Base-by-base conservation (phyloP, 2,888 invertebrate species). In the Oxytorus armatus region DNA sequence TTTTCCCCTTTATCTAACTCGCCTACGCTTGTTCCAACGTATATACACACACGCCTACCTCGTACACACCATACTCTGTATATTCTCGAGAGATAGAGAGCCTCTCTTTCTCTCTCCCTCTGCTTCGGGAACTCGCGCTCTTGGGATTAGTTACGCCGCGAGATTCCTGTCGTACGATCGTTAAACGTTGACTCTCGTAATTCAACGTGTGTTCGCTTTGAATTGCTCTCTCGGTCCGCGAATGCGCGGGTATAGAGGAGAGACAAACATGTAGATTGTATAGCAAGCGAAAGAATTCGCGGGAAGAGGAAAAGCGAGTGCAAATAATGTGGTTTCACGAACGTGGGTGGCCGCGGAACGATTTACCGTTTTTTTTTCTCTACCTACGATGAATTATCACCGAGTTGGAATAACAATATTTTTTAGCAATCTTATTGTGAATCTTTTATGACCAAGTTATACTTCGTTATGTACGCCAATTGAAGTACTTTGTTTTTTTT, bases 161-260 rank as follows among this genome's bases (percentile, higher is more conserved):
- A 82, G 72, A 82, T 83, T 79, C 77, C 72, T 68, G 75, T 82
- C 79, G 78, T 66, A 72, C 74, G 78, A 81, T 82, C 83, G 82
- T 83, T 83, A 83, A 82, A 77, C 80, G 79, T 75, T 83, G 81
- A 81, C 78, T 82, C 79, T 83, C 79, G 79, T 83, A 82, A 83
- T 75, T 83, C 82, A 82, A 80, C 82, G 83, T 61, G 83, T 61
- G 83, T 68, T 82, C 69, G 77, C 57, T 65, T 74, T 59, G 73
- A 77, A 77, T 74, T 47, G 63, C 80, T 73, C 55, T 73, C 55
- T 61, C 57, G 44, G 51, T 57, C 65, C 57, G 44, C 69, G 78
- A 53, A 68, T 44, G 16, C 36, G 55, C n/a, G 47, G 63, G 23
- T 39, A 63, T 42, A 57, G 25, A 61, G 44, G 47, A 33, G 16